Evolutionary conservation across 2,888 invertebrate genomes (phyloP), one percentile per base, ranked within the genome.

Genomic region (Eupelmus urozonus): DNA sequence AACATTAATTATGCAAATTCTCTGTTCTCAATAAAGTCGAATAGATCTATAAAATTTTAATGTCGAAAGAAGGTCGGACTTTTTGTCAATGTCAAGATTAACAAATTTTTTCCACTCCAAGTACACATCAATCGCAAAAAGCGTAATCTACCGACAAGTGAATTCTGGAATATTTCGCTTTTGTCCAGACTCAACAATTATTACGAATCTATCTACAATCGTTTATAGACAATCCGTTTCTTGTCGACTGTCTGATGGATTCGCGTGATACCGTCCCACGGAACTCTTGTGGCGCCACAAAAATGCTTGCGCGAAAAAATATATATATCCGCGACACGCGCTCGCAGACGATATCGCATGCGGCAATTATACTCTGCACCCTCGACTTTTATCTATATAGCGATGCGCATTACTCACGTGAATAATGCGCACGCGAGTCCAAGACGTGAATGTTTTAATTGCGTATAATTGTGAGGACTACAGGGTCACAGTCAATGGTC

Each of bases 41-140:
- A 34, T 34, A 5, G 34, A 34, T n/a, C n/a, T n/a, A n/a, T n/a
- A 34, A 34, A 3, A 34, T 34, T 34, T 34, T 4, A 62, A 40
- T 62, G 55, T 62, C n/a, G 23, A 25, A 29, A n/a, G n/a, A 72
- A 72, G 63, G 63, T 55, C 55, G 29, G 34, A 16, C 2, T 42
- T 73, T 67, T 25, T 55, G 23, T 65, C 23, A 57, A 34, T 55
- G 27, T 40, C 45, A 65, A 57, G 73, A 73, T 69, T 73, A 45
- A 45, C 5, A 16, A 29, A 57, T 20, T 65, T 45, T 57, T 57
- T 65, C 25, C 20, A n/a, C 25, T 18, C 40, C 18, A 29, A 16
- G 42, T 5, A 2, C 11, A 60, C 27, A 11, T 63, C 27, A 20
- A 49, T 18, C 20, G 23, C 20, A 60, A 45, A 18, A 59, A 34